Conservation (phyloP, 1,140 invertebrate genomes). For the Apis mellifera region Amel_HAv3.1 CM009939.2:6932001-6932500, state of each 20-base stretch:
- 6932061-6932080: no score
- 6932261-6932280: slow-evolving; percentile 87
- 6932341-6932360: slow-evolving; percentile 91
- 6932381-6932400: slow-evolving; percentile 88
- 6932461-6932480: slow-evolving; percentile 50
- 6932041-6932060: no score
- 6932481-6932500: accelerated
- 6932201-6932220: slow-evolving; percentile 82
- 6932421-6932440: slow-evolving; percentile 89
- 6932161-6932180: slow-evolving; percentile 87
- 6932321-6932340: slow-evolving; percentile 93
- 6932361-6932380: slow-evolving; percentile 91
- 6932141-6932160: neutral
- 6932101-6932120: no score
- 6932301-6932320: slow-evolving; percentile 89
- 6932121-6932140: no score
- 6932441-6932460: slow-evolving; percentile 88
- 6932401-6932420: slow-evolving; percentile 89
- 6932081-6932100: no score
- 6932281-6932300: slow-evolving; percentile 86
- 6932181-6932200: slow-evolving; percentile 87
- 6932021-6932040: no score
- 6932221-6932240: slow-evolving; percentile 86
- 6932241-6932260: slow-evolving; percentile 87
- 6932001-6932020: no score